Percentiles rank a stretch among this genome's conserved stretches.
Conservation (phyloP, 2,797 vertebrate genomes). For the Diplodus sargus region DNA sequence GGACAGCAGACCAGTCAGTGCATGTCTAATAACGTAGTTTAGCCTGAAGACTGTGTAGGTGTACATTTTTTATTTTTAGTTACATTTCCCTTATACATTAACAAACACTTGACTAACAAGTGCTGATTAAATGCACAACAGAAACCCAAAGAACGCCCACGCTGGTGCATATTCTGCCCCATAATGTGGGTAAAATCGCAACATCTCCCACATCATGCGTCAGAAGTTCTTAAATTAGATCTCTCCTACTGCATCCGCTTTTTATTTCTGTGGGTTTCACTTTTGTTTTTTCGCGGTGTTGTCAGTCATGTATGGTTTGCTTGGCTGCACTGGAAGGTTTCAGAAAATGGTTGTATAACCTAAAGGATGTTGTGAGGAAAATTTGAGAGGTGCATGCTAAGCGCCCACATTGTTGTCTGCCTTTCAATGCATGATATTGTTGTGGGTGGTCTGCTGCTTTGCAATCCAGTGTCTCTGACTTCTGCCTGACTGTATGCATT, state of each 20-base stretch:
- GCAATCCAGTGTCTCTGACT: background rate
- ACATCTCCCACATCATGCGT: constrained; percentile 42
- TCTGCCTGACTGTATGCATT: background rate
- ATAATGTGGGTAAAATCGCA: constrained; percentile 16
- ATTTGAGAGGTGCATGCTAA: background rate
- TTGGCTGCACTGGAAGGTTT: constrained; percentile 7
- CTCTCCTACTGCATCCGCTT: constrained; percentile 22
- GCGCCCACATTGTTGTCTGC: background rate
- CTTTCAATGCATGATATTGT: background rate
- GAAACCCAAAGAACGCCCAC: constrained; percentile 5
- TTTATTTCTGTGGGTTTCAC: constrained; percentile 18
- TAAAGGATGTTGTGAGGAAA: background rate
- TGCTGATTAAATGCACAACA: background rate
- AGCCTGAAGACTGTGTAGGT: background rate
- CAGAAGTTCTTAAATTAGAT: constrained; percentile 38
- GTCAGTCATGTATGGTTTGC: background rate
- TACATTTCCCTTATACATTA: background rate
- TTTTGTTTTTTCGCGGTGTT: constrained; percentile 22
- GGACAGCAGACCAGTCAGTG: background rate
- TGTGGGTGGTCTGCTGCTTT: constrained; percentile 12
- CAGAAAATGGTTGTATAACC: background rate
- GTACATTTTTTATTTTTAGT: too few species aligned
- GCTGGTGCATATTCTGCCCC: constrained; percentile 9
- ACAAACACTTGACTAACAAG: background rate
- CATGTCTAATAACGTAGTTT: background rate